Conservation (phyloP, 2,113 vertebrate species). For the Cromileptes altivelis region DNA sequence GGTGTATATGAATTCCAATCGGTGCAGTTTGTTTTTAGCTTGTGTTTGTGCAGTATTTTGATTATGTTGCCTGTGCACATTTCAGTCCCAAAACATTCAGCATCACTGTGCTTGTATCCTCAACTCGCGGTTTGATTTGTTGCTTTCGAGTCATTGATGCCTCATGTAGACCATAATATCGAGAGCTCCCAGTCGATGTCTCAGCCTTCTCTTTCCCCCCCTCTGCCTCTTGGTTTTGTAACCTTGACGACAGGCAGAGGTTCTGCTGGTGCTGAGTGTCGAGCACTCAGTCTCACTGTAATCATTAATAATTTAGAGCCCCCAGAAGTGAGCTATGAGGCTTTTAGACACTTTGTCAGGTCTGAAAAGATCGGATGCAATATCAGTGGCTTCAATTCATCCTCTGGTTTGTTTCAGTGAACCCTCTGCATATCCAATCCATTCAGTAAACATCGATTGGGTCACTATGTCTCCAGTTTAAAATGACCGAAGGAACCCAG, state of each 20-base stretch:
- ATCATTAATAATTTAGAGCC: slow-evolving; percentile 87
- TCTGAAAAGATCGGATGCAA: slow-evolving; percentile 73
- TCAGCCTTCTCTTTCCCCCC: slow-evolving; percentile 38
- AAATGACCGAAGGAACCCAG: slow-evolving; percentile 1
- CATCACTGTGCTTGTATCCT: slow-evolving; percentile 71
- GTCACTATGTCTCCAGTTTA: slow-evolving; percentile 12
- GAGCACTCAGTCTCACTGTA: slow-evolving; percentile 81
- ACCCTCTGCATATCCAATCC: slow-evolving; percentile 17
- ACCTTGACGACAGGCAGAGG: slow-evolving; percentile 85
- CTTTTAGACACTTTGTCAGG: slow-evolving; percentile 80
- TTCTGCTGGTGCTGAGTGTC: slow-evolving; percentile 77
- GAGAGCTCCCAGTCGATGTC: slow-evolving; percentile 64
- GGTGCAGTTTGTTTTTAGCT: slow-evolving; percentile 33
- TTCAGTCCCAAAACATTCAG: slow-evolving; percentile 77
- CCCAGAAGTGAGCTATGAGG: slow-evolving; percentile 80
- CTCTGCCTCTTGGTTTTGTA: slow-evolving; percentile 82
- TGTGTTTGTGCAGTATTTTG: slow-evolving; percentile 71
- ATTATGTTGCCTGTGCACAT: slow-evolving; percentile 72
- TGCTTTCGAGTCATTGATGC: slow-evolving; percentile 77
- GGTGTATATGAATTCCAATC: slow-evolving; percentile 3
- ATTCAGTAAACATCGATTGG: slow-evolving; percentile 15
- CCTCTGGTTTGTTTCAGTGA: slow-evolving; percentile 44
- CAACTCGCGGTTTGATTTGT: slow-evolving; percentile 76
- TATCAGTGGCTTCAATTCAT: slow-evolving; percentile 57
- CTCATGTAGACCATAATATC: slow-evolving; percentile 72